These are phyloP conservation scores for Amiota communis DNA, from an alignment of 2,888 invertebrate species.

Conservation along the genomic window DNA sequence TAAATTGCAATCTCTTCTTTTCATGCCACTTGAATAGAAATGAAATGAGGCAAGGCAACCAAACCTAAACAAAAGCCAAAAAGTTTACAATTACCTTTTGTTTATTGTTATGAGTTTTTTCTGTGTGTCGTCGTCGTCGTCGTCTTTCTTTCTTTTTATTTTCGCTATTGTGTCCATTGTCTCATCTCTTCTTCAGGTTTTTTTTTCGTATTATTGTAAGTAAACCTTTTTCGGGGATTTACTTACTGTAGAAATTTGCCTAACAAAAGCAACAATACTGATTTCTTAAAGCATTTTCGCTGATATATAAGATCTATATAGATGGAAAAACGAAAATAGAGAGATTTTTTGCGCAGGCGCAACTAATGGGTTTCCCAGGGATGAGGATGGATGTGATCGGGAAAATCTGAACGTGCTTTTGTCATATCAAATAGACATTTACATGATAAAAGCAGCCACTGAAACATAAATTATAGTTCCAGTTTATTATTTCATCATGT, in stretches of 20 bases:
- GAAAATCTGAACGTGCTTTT: constrained; percentile 11
- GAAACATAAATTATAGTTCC: constrained; percentile 7
- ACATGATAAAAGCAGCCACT: constrained; percentile 23
- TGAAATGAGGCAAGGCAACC: constrained; percentile 23
- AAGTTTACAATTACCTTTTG: constrained; percentile 57
- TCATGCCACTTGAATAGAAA: constrained; percentile 18
- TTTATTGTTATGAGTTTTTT: constrained; percentile 29
- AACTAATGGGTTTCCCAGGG: constrained; percentile 10
- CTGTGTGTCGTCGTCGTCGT: too few relatives aligned
- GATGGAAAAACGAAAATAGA: constrained; percentile 4
- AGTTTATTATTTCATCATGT: constrained; percentile 18
- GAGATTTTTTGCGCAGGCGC: constrained; percentile 13
- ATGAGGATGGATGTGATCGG: neutral
- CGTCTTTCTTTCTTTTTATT: neutral
- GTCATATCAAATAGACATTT: constrained; percentile 10
- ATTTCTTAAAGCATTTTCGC: constrained; percentile 4
- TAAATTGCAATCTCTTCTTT: constrained; percentile 60
- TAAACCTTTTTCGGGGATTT: constrained; percentile 6
- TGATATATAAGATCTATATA: constrained; percentile 16
- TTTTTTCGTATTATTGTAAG: neutral
- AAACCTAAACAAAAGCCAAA: constrained; percentile 48
- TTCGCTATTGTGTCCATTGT: constrained; percentile 2
- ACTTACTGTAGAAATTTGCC: neutral
- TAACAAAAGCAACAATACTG: neutral
- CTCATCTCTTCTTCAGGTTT: constrained; percentile 1